Evolutionary conservation across 2,797 vertebrate genomes (phyloP).

Genomic region (Pangasius sanitwongsei): DNA sequence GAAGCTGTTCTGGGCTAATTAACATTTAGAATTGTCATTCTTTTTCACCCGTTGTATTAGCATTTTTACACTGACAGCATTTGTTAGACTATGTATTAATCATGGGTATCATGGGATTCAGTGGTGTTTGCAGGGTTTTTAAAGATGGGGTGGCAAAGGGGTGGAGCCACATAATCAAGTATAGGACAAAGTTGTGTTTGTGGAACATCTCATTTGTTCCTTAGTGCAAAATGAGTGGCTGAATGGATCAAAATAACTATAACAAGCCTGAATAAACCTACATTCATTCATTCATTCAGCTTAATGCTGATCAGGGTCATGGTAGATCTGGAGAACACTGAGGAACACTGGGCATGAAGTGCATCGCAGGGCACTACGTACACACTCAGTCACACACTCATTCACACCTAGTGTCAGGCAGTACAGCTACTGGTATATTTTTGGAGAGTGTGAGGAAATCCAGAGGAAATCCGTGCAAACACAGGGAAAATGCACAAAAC

Average conservation of each 20-base stretch:
- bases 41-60: neutral
- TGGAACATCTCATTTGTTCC: neutral
- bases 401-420: neutral
- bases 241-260: neutral
- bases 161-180: neutral
- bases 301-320: neutral
- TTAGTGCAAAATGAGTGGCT: neutral
- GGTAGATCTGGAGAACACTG: neutral
- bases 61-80: constrained; percentile 5
- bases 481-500: neutral
- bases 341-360: neutral
- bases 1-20: neutral
- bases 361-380: neutral
- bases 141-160: neutral
- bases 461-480: neutral
- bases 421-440: neutral
- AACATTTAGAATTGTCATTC: neutral
- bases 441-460: neutral
- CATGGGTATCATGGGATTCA: neutral
- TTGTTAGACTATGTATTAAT: neutral
- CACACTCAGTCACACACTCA: neutral
- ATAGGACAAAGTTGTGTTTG: neutral
- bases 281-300: neutral
- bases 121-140: neutral
- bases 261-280: neutral